Base-by-base conservation (phyloP, 2,888 invertebrate genomes). In the Bombyx huttoni region DNA sequence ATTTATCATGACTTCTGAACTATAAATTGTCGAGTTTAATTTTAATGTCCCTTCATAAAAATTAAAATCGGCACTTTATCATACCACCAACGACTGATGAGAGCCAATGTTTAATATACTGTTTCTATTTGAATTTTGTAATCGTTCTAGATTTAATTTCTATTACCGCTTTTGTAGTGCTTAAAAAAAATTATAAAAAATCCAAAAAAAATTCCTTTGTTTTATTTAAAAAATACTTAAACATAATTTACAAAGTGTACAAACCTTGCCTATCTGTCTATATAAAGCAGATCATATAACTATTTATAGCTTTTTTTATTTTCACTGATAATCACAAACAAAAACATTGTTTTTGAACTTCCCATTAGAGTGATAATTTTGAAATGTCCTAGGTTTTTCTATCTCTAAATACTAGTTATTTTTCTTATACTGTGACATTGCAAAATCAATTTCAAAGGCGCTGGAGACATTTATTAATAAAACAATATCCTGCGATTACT, bases 151-250 rank as follows among this genome's bases (percentile, higher is more conserved):
- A 13, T 47, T 47, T 47, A 47, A 47, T 47, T 47, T 47, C n/a
- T 47, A 47, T 40, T 10, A 8, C 7, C 12, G 9, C 40, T 8
- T 12, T 40, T 40, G 40, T 40, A 40, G 40, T 40, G 40, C 40
- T 40, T 40, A 7, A 40, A 40, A 35, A 40, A 40, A 40, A 40
- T 10, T 5, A 10, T 52, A 56, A 58, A 61, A 54, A 49, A 46
- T 53, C 51, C 12, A 47, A 13, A 51, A 56, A 62, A 61, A 67
- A 70, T 74, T 71, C 68, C 71, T 72, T 75, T 76, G 78, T 75
- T 79, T 76, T 80, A 75, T 79, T 78, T 75, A 77, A 79, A 80
- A 81, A 77, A 74, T 82, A 83, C 82, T 82, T 85, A 78, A 65
- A 76, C 68, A 68, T 78, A 83, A 85, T 84, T 85, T 85, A 85